These are phyloP conservation scores for Rhynchopsitta pachyrhyncha DNA, from an alignment of 2,113 vertebrate species.

Conservation along the genomic window DNA sequence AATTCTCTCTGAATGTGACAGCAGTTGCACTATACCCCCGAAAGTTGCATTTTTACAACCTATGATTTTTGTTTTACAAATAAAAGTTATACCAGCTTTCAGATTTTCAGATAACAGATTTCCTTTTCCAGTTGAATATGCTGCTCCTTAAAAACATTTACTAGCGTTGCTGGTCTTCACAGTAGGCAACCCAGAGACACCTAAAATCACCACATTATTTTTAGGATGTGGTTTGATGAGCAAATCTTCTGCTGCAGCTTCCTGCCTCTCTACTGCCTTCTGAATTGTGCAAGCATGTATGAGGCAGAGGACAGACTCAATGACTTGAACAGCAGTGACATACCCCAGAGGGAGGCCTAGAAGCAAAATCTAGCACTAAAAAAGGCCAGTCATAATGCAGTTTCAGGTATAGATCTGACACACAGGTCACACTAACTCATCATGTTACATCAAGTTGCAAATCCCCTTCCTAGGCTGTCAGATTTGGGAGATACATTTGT, in stretches of 20 bases:
- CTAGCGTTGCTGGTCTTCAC: not conserved
- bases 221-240: not conserved
- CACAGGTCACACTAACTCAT: not conserved
- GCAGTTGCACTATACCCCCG: not conserved
- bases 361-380: not conserved
- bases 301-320: not conserved
- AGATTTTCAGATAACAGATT: not conserved
- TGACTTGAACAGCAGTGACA: not conserved
- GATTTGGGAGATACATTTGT: not conserved
- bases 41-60: not conserved
- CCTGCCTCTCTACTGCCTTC: not conserved
- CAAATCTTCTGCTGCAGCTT: not conserved
- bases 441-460: rapidly evolving
- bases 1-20: not conserved
- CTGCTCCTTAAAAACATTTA: not conserved
- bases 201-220: not conserved
- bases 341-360: not conserved
- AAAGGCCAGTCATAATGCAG: not conserved
- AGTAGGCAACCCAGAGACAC: not conserved
- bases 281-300: not conserved
- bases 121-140: not conserved
- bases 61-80: not conserved
- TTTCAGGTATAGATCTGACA: not conserved
- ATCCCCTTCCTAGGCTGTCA: not conserved
- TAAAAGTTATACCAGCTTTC: not conserved